Evolutionary conservation across 2,888 invertebrate genomes (phyloP).

Genomic region (Campoplex capitator): DNA sequence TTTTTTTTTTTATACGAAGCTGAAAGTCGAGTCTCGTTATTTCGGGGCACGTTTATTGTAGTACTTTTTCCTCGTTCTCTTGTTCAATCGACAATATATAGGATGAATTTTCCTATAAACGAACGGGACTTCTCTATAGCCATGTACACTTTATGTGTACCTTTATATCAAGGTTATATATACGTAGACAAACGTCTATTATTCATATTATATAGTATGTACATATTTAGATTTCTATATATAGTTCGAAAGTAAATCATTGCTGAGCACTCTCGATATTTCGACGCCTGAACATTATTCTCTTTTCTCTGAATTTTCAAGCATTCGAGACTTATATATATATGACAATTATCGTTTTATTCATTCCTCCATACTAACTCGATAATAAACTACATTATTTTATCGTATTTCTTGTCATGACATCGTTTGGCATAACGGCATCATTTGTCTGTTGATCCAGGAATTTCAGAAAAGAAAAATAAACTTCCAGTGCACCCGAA

Average conservation of each 20-base stretch:
- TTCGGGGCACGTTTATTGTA: slow-evolving; percentile 35
- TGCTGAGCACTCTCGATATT: slow-evolving; percentile 41
- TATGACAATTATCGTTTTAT: slow-evolving; percentile 35
- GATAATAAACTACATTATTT: background rate
- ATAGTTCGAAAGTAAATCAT: slow-evolving; percentile 10
- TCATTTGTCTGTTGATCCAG: slow-evolving; percentile 14
- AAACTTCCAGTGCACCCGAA: background rate
- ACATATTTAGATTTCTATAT: background rate
- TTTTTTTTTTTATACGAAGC: slow-evolving; percentile 26
- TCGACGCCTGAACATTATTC: slow-evolving; percentile 35
- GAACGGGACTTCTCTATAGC: background rate
- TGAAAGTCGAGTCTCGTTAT: slow-evolving; percentile 51
- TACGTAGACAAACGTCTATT: background rate
- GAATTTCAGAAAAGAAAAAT: background rate
- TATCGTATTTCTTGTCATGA: background rate
- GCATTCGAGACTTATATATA: background rate
- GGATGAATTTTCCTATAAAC: slow-evolving; percentile 2
- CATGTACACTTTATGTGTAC: slow-evolving; percentile 7
- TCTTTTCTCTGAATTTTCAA: slow-evolving; percentile 10
- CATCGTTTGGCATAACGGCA: background rate
- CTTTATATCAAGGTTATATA: slow-evolving; percentile 1
- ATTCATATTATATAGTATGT: background rate
- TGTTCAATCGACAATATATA: slow-evolving; percentile 27
- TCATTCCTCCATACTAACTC: slow-evolving; percentile 7
- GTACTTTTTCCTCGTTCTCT: slow-evolving; percentile 25